Conservation (phyloP, 2,113 vertebrate genomes). For the Lepus timidus region DNA sequence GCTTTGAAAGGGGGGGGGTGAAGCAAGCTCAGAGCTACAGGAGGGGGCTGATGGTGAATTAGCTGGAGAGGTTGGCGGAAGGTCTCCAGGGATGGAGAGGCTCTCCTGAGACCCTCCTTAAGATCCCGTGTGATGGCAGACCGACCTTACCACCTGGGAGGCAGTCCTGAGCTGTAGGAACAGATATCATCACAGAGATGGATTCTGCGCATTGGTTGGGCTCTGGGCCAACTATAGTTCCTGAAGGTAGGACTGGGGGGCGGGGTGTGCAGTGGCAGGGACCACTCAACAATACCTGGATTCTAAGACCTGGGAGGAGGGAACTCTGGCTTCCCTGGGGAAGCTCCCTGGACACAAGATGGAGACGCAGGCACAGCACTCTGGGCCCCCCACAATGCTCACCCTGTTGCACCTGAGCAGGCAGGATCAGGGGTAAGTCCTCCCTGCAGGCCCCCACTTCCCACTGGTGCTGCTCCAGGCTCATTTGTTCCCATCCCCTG, state of each 20-base stretch:
- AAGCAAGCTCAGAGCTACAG: background rate
- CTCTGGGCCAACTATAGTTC: slow-evolving; percentile 1
- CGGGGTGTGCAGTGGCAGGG: background rate
- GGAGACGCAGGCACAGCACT: background rate
- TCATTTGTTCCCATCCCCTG: slow-evolving; percentile 56
- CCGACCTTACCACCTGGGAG: background rate
- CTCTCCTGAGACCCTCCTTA: background rate
- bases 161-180: slow-evolving; percentile 31
- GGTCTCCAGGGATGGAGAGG: slow-evolving; percentile 19
- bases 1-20: background rate
- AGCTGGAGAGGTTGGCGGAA: background rate
- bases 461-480: slow-evolving; percentile 40
- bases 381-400: background rate
- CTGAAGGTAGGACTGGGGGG: background rate
- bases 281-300: background rate
- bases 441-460: background rate
- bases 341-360: background rate
- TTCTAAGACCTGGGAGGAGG: background rate
- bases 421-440: background rate
- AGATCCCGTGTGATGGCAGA: slow-evolving; percentile 30
- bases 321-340: background rate
- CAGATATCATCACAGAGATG: slow-evolving; percentile 55
- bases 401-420: background rate
- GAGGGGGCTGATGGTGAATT: slow-evolving; percentile 23
- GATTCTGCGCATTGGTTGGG: slow-evolving; percentile 59